Percentiles rank a stretch among this genome's conserved stretches.
phyloP scores from a whole-genome alignment of 1,140 invertebrate genomes.

The Drosophila ambigua region DNA sequence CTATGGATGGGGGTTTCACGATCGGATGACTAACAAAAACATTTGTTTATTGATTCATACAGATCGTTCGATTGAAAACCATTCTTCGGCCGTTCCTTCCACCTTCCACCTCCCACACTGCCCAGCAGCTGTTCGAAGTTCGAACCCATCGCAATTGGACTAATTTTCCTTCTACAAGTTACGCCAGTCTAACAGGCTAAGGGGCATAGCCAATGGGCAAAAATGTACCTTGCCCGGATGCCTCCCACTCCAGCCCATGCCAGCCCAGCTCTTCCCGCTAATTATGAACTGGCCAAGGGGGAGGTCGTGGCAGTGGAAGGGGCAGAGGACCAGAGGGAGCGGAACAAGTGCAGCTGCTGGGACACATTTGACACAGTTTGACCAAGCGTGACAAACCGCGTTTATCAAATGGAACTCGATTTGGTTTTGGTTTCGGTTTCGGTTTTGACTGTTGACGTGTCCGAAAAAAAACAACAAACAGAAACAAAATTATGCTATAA shows the following conservation, averaged over 20 bases:
- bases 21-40: too few species aligned
- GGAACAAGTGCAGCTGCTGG: constrained; percentile 69
- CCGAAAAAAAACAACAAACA: constrained; percentile 32
- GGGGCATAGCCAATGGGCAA: constrained; percentile 18
- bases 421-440: constrained; percentile 41
- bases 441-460: constrained; percentile 58
- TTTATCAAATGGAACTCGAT: constrained; percentile 65
- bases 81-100: too few species aligned
- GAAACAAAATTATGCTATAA: neutral
- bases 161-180: too few species aligned
- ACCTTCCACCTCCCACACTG: too few species aligned
- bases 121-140: too few species aligned
- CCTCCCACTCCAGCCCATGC: neutral
- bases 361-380: constrained; percentile 79
- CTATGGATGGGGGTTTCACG: too few species aligned
- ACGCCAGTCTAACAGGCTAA: too few species aligned
- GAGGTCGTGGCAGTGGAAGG: neutral
- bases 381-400: constrained; percentile 71
- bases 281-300: constrained; percentile 4
- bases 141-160: too few species aligned
- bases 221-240: constrained; percentile 3
- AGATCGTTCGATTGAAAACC: too few species aligned
- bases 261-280: neutral
- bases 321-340: constrained; percentile 9
- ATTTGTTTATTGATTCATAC: too few species aligned